Evolutionary conservation across 2,113 vertebrate genomes (phyloP).

Genomic region (Eidolon helvum): DNA sequence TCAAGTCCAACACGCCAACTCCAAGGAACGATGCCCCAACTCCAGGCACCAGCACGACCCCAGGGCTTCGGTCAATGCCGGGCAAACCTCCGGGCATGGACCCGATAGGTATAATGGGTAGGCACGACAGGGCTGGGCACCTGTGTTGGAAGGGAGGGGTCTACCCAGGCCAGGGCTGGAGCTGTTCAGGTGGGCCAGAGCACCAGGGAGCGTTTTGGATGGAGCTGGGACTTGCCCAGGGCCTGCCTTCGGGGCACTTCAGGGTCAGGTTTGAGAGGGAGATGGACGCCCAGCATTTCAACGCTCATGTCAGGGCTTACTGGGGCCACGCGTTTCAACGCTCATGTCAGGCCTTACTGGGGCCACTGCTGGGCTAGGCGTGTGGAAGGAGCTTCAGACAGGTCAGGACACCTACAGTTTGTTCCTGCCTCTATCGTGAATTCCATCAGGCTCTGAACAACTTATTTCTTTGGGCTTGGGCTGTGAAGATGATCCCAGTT

Average conservation of each 20-base stretch:
- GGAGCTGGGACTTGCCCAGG: no score
- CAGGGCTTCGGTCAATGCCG: conserved; percentile 93
- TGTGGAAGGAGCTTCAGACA: background rate
- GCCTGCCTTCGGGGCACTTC: background rate
- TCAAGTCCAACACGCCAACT: conserved; percentile 97
- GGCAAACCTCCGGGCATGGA: conserved; percentile 95
- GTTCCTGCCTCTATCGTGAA: background rate
- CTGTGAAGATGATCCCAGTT: background rate
- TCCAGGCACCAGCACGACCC: conserved; percentile 96
- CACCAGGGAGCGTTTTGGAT: background rate
- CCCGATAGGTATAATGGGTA: conserved; percentile 84
- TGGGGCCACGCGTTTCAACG: no score
- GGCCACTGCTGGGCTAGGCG: accelerated
- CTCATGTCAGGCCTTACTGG: accelerated
- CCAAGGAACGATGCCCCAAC: conserved; percentile 94
- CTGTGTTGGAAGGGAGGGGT: background rate
- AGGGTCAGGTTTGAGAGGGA: background rate
- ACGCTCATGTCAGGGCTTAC: accelerated
- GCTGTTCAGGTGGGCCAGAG: accelerated
- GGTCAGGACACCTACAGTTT: background rate
- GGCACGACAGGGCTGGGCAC: background rate
- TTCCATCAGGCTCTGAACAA: background rate
- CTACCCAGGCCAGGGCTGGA: background rate
- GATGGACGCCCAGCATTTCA: no score
- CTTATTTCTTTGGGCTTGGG: background rate